Conservation (phyloP, 2,113 vertebrate genomes). For the Pedionomus torquatus region DNA sequence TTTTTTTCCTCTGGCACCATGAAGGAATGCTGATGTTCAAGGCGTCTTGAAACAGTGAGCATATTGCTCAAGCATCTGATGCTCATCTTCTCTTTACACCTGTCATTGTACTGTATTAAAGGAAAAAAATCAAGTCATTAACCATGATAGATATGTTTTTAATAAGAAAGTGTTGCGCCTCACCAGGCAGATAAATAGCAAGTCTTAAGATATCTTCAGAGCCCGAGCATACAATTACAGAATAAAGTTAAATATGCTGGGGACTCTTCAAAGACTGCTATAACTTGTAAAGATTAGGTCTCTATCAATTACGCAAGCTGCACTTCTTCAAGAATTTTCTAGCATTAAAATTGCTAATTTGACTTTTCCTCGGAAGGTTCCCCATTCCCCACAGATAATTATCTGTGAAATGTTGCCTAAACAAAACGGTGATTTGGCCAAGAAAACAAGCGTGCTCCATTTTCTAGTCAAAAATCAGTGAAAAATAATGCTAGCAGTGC, state of each 20-base stretch:
- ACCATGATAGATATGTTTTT: conserved; percentile 88
- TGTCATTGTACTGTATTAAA: conserved; percentile 83
- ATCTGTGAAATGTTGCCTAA: conserved; percentile 56
- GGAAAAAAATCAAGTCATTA: conserved; percentile 85
- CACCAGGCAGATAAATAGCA: conserved; percentile 83
- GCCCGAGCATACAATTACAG: conserved; percentile 68
- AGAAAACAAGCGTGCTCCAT: not conserved
- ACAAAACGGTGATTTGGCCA: conserved; percentile 14
- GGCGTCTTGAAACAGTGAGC: conserved; percentile 74
- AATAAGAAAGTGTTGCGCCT: conserved; percentile 85
- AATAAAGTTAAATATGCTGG: conserved; percentile 66
- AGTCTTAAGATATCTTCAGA: conserved; percentile 77
- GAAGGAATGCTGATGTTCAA: conserved; percentile 76
- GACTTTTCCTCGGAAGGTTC: conserved; percentile 42
- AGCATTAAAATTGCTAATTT: conserved; percentile 61
- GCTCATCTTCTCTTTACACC: conserved; percentile 78
- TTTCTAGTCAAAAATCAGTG: not conserved
- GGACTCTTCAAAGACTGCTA: conserved; percentile 68
- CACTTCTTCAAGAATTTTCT: conserved; percentile 24
- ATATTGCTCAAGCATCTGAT: conserved; percentile 82
- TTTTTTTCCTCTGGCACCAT: conserved; percentile 60
- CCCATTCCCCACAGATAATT: conserved; percentile 48
- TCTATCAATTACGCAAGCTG: conserved; percentile 43
- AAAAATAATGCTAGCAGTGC: not conserved
- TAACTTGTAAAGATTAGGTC: conserved; percentile 52